Evolutionary conservation across 1,140 invertebrate species (phyloP).

Genomic region (Ips nitidus): DNA sequence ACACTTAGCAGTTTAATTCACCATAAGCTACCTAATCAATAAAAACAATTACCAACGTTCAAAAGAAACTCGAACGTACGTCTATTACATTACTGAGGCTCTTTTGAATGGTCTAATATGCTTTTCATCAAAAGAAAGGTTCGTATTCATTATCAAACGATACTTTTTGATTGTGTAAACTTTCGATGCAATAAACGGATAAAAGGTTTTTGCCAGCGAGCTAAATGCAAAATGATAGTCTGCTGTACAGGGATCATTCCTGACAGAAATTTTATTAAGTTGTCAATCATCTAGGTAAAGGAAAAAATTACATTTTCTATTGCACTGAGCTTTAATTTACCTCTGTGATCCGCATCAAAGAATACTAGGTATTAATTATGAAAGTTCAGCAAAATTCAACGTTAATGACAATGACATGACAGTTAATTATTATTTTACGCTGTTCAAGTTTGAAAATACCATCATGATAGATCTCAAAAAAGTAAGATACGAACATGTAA

Average conservation of each 20-base stretch:
- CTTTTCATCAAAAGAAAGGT: slow-evolving; percentile 12
- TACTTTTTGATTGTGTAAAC: too few relatives aligned
- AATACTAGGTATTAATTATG: too few relatives aligned
- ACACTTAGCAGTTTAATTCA: not conserved
- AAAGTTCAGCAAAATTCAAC: too few relatives aligned
- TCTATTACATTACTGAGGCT: not conserved
- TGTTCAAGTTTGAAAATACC: too few relatives aligned
- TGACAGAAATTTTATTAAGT: slow-evolving; percentile 9
- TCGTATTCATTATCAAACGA: not conserved
- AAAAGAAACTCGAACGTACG: not conserved
- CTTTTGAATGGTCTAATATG: slow-evolving; percentile 5
- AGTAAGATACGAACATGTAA: too few relatives aligned
- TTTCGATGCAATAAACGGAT: not conserved
- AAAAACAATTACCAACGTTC: not conserved
- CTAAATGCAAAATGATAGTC: slow-evolving; percentile 3
- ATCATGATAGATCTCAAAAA: too few relatives aligned
- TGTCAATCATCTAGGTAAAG: not conserved
- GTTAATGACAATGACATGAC: too few relatives aligned
- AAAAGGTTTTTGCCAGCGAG: slow-evolving; percentile 13
- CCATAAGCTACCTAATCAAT: not conserved
- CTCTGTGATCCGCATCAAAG: too few relatives aligned
- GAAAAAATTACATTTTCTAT: not conserved
- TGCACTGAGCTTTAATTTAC: not conserved
- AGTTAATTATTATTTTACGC: too few relatives aligned
- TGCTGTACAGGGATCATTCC: slow-evolving; percentile 3